Conservation (phyloP, 2,888 invertebrate genomes). For the Busseola fusca region DNA sequence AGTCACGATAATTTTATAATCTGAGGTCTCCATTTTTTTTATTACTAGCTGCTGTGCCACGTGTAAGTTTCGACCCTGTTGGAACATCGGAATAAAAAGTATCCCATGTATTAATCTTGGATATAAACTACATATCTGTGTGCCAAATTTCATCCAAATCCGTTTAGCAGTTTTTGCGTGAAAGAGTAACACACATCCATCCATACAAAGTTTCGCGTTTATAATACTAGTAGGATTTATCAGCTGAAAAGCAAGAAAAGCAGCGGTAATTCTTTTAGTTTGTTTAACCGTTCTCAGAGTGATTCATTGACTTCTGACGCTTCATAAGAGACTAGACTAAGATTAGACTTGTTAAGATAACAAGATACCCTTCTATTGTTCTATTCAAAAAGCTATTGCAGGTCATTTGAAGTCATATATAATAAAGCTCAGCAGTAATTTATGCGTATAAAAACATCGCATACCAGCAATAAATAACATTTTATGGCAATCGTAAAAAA, state of each 20-base stretch:
- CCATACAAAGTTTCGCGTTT: too few species aligned
- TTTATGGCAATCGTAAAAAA: slow-evolving; percentile 70
- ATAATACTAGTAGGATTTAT: too few species aligned
- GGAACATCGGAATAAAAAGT: too few species aligned
- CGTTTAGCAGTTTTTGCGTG: too few species aligned
- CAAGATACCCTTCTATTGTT: slow-evolving; percentile 34
- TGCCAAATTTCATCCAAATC: too few species aligned
- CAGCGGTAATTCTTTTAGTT: neutral
- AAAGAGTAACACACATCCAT: too few species aligned
- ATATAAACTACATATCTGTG: too few species aligned
- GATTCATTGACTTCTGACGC: slow-evolving; percentile 25
- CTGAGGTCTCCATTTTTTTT: neutral
- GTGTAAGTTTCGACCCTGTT: too few species aligned
- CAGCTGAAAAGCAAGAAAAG: neutral
- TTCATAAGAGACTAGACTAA: slow-evolving; percentile 31
- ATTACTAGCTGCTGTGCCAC: too few species aligned
- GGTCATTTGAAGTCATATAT: slow-evolving; percentile 61
- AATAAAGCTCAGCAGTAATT: slow-evolving; percentile 68
- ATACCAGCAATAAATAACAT: slow-evolving; percentile 69
- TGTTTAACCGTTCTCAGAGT: neutral
- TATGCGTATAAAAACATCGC: slow-evolving; percentile 69
- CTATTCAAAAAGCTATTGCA: slow-evolving; percentile 47
- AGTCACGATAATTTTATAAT: too few species aligned
- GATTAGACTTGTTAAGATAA: slow-evolving; percentile 35
- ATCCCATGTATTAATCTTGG: too few species aligned